phyloP scores from a whole-genome alignment of 2,888 invertebrate species.

The Herminia tarsipennalis region DNA sequence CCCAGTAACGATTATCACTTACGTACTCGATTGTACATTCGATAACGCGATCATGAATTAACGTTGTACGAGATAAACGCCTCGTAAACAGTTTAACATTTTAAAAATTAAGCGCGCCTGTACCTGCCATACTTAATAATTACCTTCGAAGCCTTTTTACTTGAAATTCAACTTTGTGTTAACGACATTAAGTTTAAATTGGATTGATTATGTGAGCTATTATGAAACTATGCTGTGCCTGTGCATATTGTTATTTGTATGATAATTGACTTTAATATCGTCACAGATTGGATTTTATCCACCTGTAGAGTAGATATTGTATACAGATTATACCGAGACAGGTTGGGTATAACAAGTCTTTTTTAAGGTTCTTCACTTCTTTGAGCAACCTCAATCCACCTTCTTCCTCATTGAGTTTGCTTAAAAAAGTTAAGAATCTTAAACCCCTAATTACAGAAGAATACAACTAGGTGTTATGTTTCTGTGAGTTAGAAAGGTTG shows the following conservation, averaged over 20 bases:
- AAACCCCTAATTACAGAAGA: no score
- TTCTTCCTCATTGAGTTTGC: no score
- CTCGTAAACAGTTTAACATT: slow-evolving; percentile 40
- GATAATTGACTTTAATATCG: slow-evolving; percentile 31
- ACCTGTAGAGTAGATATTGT: no score
- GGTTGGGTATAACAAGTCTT: no score
- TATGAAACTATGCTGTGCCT: no score
- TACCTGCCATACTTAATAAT: slow-evolving; percentile 18
- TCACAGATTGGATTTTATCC: slow-evolving; percentile 28
- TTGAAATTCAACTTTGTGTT: slow-evolving; percentile 14
- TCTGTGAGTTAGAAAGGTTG: no score
- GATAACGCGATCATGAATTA: slow-evolving; percentile 42
- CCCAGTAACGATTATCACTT: slow-evolving; percentile 17
- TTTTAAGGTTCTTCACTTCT: no score
- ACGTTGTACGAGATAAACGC: slow-evolving; percentile 43
- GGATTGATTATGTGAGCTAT: not conserved
- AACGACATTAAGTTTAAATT: slow-evolving; percentile 3
- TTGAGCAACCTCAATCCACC: no score
- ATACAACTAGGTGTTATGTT: no score
- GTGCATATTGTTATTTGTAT: slow-evolving; percentile 33
- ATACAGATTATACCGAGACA: no score
- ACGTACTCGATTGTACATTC: slow-evolving; percentile 28
- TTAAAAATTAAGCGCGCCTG: slow-evolving; percentile 35
- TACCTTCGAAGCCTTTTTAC: slow-evolving; percentile 5
- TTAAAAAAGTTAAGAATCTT: no score